Base-by-base conservation (phyloP, 2,113 vertebrate species). In the Blennius ocellaris region DNA sequence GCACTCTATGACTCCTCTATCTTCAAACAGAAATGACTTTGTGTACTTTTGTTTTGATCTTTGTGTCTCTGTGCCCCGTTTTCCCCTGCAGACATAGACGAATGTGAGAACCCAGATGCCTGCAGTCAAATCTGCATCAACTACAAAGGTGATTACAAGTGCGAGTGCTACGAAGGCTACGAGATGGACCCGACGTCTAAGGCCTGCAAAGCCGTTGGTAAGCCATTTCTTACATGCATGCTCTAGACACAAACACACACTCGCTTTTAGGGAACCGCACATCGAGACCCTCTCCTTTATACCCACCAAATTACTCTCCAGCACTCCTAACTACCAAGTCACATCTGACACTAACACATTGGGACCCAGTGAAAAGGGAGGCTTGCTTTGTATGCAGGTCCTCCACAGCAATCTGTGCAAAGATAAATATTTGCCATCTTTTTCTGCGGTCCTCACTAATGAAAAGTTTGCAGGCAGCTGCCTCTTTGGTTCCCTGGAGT, bases 51-150 rank as follows among this genome's bases (percentile, higher is more conserved):
- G 10, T 16, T 72, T 66, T 41, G 39, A 60, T 57, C 21, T 56
- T 10, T 5, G 11, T 30, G 14, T 43, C 36, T 61, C 6, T 47
- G 17, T 49, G 36, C 1, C n/a, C 6, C 41, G 36, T 49, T 51
- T 84, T 71, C 89, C 78, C 88, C 67, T 65, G 43, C 92, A 99
- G 98, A 99, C 93, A 96, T 99, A 76, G 95, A 99, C 5, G 98
- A 99, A 91, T 99, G 98, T 85, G 95, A 99, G 92, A 96, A 98
- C 86, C 95, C 96, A 6, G 96, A 98, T 6, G 94, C 95, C 78
- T 99, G 98, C 94, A 99, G 97, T 92, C 98, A 99, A 90, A 96
- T 97, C 93, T 99, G 98, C 91, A 94, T 98, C 93, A 99, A 99
- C 92, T 98, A 97, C 92, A 99, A 99, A 92, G 98, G 98, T 16